Conservation (phyloP, 2,113 vertebrate genomes). For the Oenanthe melanoleuca region DNA sequence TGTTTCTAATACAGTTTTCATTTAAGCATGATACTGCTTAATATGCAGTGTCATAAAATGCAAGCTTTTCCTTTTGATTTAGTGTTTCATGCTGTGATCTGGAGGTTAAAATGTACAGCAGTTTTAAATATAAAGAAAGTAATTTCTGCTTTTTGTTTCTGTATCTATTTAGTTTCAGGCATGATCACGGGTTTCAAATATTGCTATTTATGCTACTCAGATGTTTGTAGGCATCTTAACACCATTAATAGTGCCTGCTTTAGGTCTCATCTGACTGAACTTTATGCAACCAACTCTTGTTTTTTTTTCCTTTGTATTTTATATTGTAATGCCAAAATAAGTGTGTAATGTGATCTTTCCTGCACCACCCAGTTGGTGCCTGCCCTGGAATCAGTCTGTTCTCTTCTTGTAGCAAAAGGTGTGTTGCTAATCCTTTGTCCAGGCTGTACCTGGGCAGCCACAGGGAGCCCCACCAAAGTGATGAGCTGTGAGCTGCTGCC, state of each 20-base stretch:
- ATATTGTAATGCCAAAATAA: not conserved
- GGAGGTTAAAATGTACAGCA: not conserved
- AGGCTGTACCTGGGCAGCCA: not conserved
- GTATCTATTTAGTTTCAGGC: not conserved
- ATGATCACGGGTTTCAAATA: not conserved
- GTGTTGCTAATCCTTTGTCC: not conserved
- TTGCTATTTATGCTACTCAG: not conserved
- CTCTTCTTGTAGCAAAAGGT: not conserved
- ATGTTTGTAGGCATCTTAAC: not conserved
- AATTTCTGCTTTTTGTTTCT: not conserved
- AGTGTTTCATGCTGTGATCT: not conserved
- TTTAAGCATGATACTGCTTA: not conserved
- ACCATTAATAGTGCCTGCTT: not conserved
- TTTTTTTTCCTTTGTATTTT: not conserved
- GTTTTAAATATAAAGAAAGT: not conserved
- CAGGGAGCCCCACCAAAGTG: not conserved
- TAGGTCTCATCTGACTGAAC: not conserved
- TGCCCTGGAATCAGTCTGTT: not conserved
- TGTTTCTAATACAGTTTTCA: not conserved
- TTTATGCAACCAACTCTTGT: not conserved
- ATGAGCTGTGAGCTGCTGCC: not conserved
- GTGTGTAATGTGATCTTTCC: not conserved
- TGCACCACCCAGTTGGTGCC: fast-evolving
- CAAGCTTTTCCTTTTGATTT: conserved; percentile 5
- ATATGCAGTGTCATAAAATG: not conserved